Base-by-base conservation (phyloP, 2,797 vertebrate species). In the Sciaenops ocellatus region DNA sequence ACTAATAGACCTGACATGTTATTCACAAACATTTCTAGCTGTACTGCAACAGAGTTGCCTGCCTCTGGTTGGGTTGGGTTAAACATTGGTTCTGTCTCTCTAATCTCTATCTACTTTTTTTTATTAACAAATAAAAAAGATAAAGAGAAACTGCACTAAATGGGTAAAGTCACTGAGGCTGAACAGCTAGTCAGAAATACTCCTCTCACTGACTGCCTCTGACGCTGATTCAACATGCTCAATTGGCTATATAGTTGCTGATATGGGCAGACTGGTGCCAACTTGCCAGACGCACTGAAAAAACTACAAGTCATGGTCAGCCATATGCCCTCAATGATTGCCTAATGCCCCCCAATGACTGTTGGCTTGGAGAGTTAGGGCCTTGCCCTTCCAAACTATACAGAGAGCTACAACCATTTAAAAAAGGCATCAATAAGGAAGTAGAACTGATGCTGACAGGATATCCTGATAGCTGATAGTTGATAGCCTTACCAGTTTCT, bases 401-500 rank as follows among this genome's bases (percentile, higher is more conserved):
- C 9, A 69, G 5, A 22, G 18, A 50, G 30, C 41, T 61, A 3
- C 17, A 41, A 38, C n/a, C 28, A 11, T 67, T 69, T 12, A 41
- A 42, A 42, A 42, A 63, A 56, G 3, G 17, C 24, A 54, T 34
- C 4, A 80, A 1, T 16, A 11, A 16, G 11, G 3, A 28, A 64
- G 41, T 1, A 54, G 18, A 30, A 24, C 5, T 22, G 10, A 65
- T 11, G 5, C 3, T 18, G 8, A 22, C 20, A 50, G 42, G 7
- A 26, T 11, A 3, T 4, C 8, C 94, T 95, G 41, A 42, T 42
- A 42, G 9, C 2, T 34, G 30, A 34, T 28, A 28, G 28, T 28
- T 28, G 28, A 41, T 13, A 42, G 10, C 10, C 42, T 42, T 12
- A 42, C 98, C 98, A 99, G 90, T 98, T 98, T 41, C 98, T 95